Evolutionary conservation across 1,140 invertebrate genomes (phyloP), one percentile per base, ranked within the genome.

Genomic region (Drosophila nikananu): DNA sequence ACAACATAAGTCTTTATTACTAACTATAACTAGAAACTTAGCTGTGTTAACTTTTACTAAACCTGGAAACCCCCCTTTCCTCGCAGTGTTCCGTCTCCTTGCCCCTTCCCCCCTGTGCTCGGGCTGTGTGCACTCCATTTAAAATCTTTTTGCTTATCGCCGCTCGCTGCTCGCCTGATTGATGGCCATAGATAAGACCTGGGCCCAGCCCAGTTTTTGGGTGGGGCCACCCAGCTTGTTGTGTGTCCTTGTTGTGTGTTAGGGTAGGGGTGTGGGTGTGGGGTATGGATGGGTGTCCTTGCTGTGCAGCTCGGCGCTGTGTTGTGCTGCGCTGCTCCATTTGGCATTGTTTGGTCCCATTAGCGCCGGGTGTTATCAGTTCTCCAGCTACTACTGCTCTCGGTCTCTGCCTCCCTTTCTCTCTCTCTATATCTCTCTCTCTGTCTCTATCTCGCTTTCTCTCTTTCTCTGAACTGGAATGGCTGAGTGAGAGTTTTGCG

Each of bases 121-220:
- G 15, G 74, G 44, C 58, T 58, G 65, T 79, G 83, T 81, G 76
- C 79, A 91, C 87, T 91, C 87, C 87, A 91, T 91, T 91, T 91
- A 83, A 90, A 92, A 92, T 92, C 91, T 92, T 92, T 91, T 92
- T 87, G 83, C 91, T 92, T 92, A 92, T 92, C 91, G 87, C 76
- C 60, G 79, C 71, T 81, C 83, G 91, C 87, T 83, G 87, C 86
- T 86, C 86, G 91, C 91, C 87, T 92, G 91, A 92, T 92, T 92
- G 91, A 92, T 92, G 91, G 91, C 84, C 84, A 90, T 91, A 91
- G 91, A 92, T 92, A 92, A 92, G 89, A 71, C 83, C 23, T 57
- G 54, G 81, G 84, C 80, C 83, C 74, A 86, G 83, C 77, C 84
- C 80, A 67, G 74, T 57, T 74, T 74, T 66, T 66, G 55, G 68